Conservation (phyloP, 1,140 invertebrate species). For the Pseudomyrmex cubaensis region DNA sequence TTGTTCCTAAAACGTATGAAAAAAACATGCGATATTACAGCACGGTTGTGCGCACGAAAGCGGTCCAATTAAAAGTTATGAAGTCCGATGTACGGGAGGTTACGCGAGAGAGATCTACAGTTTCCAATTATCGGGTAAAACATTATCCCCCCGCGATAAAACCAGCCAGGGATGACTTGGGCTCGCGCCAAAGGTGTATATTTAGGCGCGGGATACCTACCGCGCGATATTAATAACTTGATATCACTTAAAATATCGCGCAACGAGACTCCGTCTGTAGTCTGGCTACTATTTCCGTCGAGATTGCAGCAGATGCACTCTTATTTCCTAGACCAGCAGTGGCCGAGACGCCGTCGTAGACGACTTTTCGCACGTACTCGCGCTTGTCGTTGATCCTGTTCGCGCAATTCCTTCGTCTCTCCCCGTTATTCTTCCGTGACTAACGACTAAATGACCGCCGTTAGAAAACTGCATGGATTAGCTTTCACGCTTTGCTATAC, state of each 20-base stretch:
- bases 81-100: not conserved
- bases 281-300: constrained; percentile 69
- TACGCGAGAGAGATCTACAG: constrained; percentile 47
- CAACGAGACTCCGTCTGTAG: constrained; percentile 70
- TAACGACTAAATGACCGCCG: constrained; percentile 25
- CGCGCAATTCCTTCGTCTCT: constrained; percentile 35
- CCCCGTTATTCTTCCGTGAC: constrained; percentile 21
- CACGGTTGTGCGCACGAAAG: too few relatives aligned
- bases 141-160: constrained; percentile 72
- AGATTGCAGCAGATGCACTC: constrained; percentile 39
- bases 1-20: too few relatives aligned
- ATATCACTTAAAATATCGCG: constrained; percentile 74
- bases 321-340: constrained; percentile 41
- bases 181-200: constrained; percentile 69
- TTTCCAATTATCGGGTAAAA: constrained; percentile 75
- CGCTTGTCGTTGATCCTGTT: constrained; percentile 42
- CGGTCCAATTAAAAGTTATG: constrained; percentile 66
- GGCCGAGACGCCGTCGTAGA: constrained; percentile 38
- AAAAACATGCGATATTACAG: too few relatives aligned
- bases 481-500: constrained; percentile 13
- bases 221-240: constrained; percentile 69
- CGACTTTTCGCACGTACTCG: constrained; percentile 38
- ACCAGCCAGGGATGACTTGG: constrained; percentile 66
- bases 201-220: constrained; percentile 69
- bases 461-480: constrained; percentile 33